Base-by-base conservation (phyloP, 30 jellyfish, hydroid and myxozoan genomes). In the Catostylus mosaicus region DNA sequence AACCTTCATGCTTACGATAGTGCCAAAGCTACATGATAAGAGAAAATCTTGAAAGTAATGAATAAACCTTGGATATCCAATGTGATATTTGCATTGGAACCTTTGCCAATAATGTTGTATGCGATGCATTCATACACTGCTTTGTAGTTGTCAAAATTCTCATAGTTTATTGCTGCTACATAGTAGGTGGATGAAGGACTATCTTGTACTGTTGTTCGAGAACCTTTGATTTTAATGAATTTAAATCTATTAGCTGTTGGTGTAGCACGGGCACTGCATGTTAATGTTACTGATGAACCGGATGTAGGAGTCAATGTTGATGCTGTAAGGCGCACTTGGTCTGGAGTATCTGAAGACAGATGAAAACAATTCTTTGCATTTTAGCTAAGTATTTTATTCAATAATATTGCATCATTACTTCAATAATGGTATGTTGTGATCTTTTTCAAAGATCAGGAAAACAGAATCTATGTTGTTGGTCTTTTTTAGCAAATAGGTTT, bases 171-270 rank as follows among this genome's bases (percentile, higher is more conserved):
- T 34, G 43, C 9, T 12, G 64, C 19, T 19, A 56, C 52, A 0
- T 64, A 31, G 62, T 23, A 32, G 3, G 30, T 24, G 5, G 46
- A 24, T 1, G 76, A 52, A 16, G 36, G 1, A 22, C 52, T 10
- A 29, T 65, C 60, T 65, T 65, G 77, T 19, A 67, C 64, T 29
- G 61, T 30, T 4, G 64, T 67, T 8, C 29, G 38, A 36, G 38
- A 1, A 2, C 63, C 62, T 14, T 36, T 67, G 35, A 67, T 67
- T 19, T 36, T 37, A 7, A 0, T 30, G 64, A 67, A 35, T 67
- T 22, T 36, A 67, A 0, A 67, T 7, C n/a, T n/a, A n/a, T 50
- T 9, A 2, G 71, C 20, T 23, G 71, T 0, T 18, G 38, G 38
- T 18, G 38, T 3, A 2, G 40, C 36, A 18, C 71, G 37, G 19